Evolutionary conservation across 2,113 vertebrate genomes (phyloP), one percentile per base, ranked within the genome.

Genomic region (Coptodon bakossiorum): DNA sequence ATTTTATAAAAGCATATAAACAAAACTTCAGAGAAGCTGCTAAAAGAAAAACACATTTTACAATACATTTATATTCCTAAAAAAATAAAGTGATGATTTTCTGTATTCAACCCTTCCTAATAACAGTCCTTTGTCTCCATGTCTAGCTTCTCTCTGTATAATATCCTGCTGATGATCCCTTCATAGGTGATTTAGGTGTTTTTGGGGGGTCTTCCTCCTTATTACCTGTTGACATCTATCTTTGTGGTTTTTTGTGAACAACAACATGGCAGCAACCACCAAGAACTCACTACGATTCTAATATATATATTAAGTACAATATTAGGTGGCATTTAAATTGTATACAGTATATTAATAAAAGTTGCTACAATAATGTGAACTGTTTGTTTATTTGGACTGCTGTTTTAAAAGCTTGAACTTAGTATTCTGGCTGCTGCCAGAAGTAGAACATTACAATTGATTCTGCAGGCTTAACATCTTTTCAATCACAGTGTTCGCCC

Each of bases 261-360:
- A 36, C 61, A 66, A 38, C 61, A n/a, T 36, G 17, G 61, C 61
- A 66, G 61, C 12, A 66, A 63, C 59, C 59, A 63, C 59, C 59
- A 66, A 66, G 4, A 36, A 7, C 3, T 0, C 4, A 0, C 27
- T 59, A 1, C 3, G 4, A 63, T 63, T 63, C 31, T 63, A 63
- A 63, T 11, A 63, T 4, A 34, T 34, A 61, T 63, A 12, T 36
- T 1, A 36, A 7, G 59, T 63, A 12, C 17, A 63, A n/a, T n/a
- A 66, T 36, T 66, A 66, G 31, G 31, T n/a, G 17, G 31, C 61
- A 36, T 3, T 2, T 17, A 56, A 56, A 54, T 12, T 22, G n/a
- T 24, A 66, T 0, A n/a, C 31, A 66, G 4, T 3, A 66, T 36
- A 5, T 66, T n/a, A 66, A 66, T 36, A 12, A 66, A 36, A 36